Conservation (phyloP, 1,140 invertebrate species). For the Ectropis grisescens region DNA sequence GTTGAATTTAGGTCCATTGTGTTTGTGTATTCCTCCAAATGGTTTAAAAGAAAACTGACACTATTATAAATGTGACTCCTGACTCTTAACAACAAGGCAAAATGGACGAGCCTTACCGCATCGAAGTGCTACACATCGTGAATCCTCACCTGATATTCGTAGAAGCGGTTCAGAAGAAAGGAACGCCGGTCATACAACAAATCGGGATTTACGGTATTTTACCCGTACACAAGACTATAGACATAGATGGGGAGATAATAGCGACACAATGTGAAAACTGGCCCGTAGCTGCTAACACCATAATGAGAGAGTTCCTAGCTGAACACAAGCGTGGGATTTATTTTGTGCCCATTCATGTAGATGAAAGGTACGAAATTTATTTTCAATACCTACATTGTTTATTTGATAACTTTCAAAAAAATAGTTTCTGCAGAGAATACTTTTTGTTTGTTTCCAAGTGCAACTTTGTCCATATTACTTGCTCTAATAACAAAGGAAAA, state of each 20-base stretch:
- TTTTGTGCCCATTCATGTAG: constrained; percentile 34
- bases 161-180: constrained; percentile 19
- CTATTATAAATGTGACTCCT: too few relatives aligned
- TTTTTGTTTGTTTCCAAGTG: not conserved
- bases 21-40: too few relatives aligned
- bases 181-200: constrained; percentile 35
- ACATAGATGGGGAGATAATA: constrained; percentile 15
- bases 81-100: too few relatives aligned
- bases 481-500: too few relatives aligned
- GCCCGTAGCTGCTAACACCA: constrained; percentile 18
- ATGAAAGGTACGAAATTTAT: constrained; percentile 27
- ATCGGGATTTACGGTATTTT: constrained; percentile 45
- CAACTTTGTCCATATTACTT: too few relatives aligned
- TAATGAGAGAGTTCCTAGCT: constrained; percentile 22
- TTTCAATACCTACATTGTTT: not conserved
- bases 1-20: too few relatives aligned
- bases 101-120: too few relatives aligned
- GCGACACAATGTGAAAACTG: constrained; percentile 20
- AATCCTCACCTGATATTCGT: constrained; percentile 54
- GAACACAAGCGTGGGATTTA: constrained; percentile 21
- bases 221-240: constrained; percentile 26
- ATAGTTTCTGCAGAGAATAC: not conserved
- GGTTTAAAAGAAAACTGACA: too few relatives aligned
- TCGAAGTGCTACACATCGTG: too few relatives aligned
- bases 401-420: not conserved